Base-by-base conservation (phyloP, 2,113 vertebrate genomes). In the Enhydra lutris region DNA sequence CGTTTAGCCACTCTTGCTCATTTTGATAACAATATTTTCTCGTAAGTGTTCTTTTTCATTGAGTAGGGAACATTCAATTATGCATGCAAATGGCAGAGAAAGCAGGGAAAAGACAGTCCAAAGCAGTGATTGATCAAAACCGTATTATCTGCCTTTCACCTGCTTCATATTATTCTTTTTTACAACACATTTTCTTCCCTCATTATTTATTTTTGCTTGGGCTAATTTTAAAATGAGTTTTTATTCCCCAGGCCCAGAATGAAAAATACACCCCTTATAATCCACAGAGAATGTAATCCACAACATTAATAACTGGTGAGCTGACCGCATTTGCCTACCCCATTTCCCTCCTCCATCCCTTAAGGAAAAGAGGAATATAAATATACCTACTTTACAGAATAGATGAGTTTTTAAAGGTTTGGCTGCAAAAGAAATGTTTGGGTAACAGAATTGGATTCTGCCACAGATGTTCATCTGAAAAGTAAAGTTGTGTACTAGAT, bases 181-280 rank as follows among this genome's bases (percentile, higher is more conserved):
- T 47, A 61, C 65, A 88, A 34, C 45, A 23, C 31, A 61, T 91
- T 95, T 97, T 96, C 89, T 95, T 55, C 78, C 39, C 74, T 98
- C 59, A 29, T 97, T 93, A 96, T 82, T 97, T 97, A 85, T 94
- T 97, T 98, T 97, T 95, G 55, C 79, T 52, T 92, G 81, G n/a
- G 74, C 71, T 98, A 97, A 97, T 97, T 98, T 97, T 86, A 92
- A 95, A 97, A 96, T 95, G 89, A 81, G 39, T 73, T 92, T 90
- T 86, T 96, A 90, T 95, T 89, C 95, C 89, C 97, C 47, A 36
- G 79, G 82, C 78, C 89, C 79, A 47, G 96, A 94, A 97, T 97
- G 82, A 97, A 93, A 97, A 91, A 89, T 78, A 71, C 18, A 13
- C 78, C 57, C 69, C 42, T 36, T 39, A 52, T 29, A 42, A 94